Conservation (phyloP, 2,113 vertebrate genomes). For the Parus major region DNA sequence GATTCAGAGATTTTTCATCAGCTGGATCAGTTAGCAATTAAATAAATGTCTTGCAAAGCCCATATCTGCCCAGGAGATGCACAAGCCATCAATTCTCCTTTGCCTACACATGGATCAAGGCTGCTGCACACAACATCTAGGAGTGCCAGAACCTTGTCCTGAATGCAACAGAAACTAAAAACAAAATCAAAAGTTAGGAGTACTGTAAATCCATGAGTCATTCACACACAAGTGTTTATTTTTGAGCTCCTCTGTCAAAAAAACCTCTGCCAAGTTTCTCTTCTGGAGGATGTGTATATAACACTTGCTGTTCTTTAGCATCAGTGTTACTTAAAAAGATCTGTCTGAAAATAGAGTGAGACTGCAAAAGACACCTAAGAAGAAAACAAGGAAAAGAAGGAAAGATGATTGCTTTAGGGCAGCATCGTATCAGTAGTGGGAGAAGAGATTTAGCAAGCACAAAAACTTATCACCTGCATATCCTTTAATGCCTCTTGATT, state of each 20-base stretch:
- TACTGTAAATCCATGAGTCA: neutral
- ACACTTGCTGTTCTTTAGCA: neutral
- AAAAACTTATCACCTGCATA: neutral
- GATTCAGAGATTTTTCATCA: neutral
- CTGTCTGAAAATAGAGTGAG: neutral
- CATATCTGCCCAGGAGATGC: neutral
- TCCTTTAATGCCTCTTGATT: neutral
- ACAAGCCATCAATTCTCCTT: neutral
- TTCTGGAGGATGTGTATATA: neutral
- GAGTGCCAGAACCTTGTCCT: neutral
- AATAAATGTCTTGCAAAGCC: neutral
- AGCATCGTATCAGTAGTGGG: neutral
- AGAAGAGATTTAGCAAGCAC: neutral
- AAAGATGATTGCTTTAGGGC: neutral
- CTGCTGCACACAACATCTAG: neutral
- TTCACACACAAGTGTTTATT: neutral
- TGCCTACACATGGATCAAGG: neutral
- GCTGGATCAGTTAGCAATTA: neutral
- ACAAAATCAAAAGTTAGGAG: neutral
- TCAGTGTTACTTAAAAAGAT: neutral
- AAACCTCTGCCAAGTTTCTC: neutral
- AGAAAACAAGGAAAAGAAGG: neutral
- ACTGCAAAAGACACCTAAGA: neutral
- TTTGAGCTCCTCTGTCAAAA: neutral
- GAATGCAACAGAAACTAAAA: neutral